Evolutionary conservation across 2,888 invertebrate genomes (phyloP), one percentile per base, ranked within the genome.

Genomic region (Tetropium fuscum): DNA sequence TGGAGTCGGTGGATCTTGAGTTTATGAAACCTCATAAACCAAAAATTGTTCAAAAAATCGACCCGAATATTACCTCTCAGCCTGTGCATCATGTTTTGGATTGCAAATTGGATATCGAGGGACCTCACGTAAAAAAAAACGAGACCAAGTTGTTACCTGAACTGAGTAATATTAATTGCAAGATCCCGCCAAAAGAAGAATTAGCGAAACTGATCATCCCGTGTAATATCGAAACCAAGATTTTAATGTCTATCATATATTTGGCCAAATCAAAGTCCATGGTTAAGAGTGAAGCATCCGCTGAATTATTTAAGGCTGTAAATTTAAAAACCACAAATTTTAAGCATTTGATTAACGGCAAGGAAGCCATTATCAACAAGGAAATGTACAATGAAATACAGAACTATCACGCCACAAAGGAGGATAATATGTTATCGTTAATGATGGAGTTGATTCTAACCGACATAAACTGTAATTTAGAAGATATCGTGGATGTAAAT

Each of bases 401-500:
- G 2, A 61, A 69, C 44, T 73, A 73, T 55, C 64, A 74, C 44
- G 65, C 59, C 6, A 68, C 45, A 2, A 72, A 74, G 43, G 71
- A 71, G 49, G 71, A 73, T 7, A 68, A 68, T 15, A 73, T 71
- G 69, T 58, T 73, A 55, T 74, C 73, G 3, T 58, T 75, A 15
- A 72, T 75, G 72, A 70, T 73, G 72, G 74, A 75, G 49, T 34
- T 75, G 32, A 69, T 74, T 43, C 48, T 68, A 43, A 54, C 59
- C n/a, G 74, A 74, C 49, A 56, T 69, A 30, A 63, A 72, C 10
- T 65, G 70, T 41, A 61, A 57, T 30, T 43, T 68, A 0, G 64
- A 69, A 25, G 70, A 73, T 44, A 56, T 68, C 22, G 25, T 59
- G 4, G 60, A 63, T 53, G 3, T 47, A 45, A 45, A 27, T 49